Evolutionary conservation across 2,797 vertebrate genomes (phyloP), one percentile per base, ranked within the genome.

Genomic region (Iguana delicatissima): DNA sequence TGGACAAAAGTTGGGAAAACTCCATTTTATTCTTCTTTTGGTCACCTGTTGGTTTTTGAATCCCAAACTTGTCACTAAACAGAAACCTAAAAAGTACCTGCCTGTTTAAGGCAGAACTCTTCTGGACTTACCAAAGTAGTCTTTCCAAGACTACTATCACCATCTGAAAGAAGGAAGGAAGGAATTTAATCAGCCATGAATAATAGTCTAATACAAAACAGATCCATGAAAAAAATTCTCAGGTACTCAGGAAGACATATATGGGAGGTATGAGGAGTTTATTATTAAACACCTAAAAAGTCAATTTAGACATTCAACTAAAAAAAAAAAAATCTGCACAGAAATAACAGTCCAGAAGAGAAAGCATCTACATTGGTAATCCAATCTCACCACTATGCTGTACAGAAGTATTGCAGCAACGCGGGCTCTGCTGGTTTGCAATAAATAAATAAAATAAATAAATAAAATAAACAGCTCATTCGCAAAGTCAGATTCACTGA

Each of bases 401-500:
- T 12, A 35, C 46, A 52, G 35, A 84, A 88, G 26, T 2, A 55
- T n/a, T 64, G 12, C 59, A 22, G 69, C n/a, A 29, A 3, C 16
- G 67, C 38, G 18, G 67, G 24, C 6, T 42, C 26, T 29, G n/a
- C 80, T 10, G 20, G 46, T 4, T 74, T 46, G 46, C 16, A 83
- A 94, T 91, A 84, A 76, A 73, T 22, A 52, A 85, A 88, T 64
- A 90, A 59, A 85, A 88, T 69, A 91, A 82, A 94, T 91, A 89
- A 76, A 74, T 32, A 73, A 85, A 88, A 93, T 90, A 96, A 96
- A 94, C 89, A 73, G 87, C 94, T 97, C 95, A 77, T 89, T 97
- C 67, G 62, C 95, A 94, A 94, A 97, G 96, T 90, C 67, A 92
- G 95, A 96, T 90, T 93, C 95, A 93, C 95, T 81, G 38, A 97